Conservation (phyloP, 1,140 invertebrate species). For the Planococcus citri region DNA sequence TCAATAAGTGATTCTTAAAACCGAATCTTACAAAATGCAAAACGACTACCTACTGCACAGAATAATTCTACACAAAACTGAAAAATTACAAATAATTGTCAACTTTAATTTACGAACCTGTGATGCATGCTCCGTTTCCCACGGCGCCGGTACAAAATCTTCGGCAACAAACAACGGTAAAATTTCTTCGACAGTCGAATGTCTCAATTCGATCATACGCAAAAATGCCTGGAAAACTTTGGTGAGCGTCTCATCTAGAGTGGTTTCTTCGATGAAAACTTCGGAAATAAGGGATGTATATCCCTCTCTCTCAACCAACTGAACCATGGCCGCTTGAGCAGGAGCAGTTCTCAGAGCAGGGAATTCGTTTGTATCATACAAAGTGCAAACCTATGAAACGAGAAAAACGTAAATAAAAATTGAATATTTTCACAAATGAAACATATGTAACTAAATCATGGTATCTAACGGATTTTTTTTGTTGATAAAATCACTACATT, state of each 20-base stretch:
- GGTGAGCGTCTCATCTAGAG: slow-evolving; percentile 56
- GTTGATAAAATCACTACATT: no score
- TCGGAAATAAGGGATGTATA: slow-evolving; percentile 63
- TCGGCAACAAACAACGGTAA: slow-evolving; percentile 65
- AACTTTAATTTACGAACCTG: slow-evolving; percentile 37
- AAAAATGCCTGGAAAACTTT: slow-evolving; percentile 71
- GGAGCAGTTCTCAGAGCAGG: slow-evolving; percentile 60
- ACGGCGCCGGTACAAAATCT: slow-evolving; percentile 62
- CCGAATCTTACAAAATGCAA: no score
- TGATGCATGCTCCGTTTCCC: slow-evolving; percentile 50
- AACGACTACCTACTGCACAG: no score
- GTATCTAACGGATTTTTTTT: no score
- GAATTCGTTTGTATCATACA: slow-evolving; percentile 61
- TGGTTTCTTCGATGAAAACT: slow-evolving; percentile 59
- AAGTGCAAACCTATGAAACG: slow-evolving; percentile 27
- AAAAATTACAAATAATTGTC: no score
- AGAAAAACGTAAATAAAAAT: no score
- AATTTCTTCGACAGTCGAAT: slow-evolving; percentile 67
- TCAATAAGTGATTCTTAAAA: no score
- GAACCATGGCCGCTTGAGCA: slow-evolving; percentile 65
- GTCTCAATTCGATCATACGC: slow-evolving; percentile 64
- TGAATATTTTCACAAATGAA: neutral
- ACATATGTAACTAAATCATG: no score
- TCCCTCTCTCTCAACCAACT: slow-evolving; percentile 65
- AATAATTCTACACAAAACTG: no score